phyloP scores from a whole-genome alignment of 2,888 invertebrate species.

The Leptinotarsa rubiginosa region DNA sequence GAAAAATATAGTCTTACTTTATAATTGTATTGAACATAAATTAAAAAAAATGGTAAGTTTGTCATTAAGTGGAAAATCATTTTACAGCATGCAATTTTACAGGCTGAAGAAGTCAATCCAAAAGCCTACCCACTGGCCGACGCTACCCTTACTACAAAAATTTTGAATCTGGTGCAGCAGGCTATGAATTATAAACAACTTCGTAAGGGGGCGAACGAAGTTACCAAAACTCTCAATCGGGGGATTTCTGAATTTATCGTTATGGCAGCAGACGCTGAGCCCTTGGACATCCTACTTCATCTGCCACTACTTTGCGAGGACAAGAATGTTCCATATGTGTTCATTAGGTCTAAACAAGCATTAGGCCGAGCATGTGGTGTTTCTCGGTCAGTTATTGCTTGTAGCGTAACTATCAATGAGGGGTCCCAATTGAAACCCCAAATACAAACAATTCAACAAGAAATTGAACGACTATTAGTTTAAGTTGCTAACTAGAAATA shows the following conservation, averaged over 20 bases:
- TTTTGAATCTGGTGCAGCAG: constrained; percentile 95
- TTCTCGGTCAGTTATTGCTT: constrained; percentile 95
- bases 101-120: constrained; percentile 88
- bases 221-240: constrained; percentile 95
- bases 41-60: no score
- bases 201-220: constrained; percentile 98
- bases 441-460: constrained; percentile 90
- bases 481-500: constrained; percentile 66
- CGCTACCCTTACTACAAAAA: constrained; percentile 90
- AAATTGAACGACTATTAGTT: constrained; percentile 97
- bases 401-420: constrained; percentile 94
- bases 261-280: constrained; percentile 98
- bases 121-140: constrained; percentile 99
- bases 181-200: constrained; percentile 97
- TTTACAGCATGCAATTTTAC: no score
- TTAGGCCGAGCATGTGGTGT: constrained; percentile 98
- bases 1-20: no score
- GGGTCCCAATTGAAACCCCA: constrained; percentile 97
- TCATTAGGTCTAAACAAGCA: constrained; percentile 95
- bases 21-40: no score
- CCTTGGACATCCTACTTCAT: constrained; percentile 96
- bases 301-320: constrained; percentile 98
- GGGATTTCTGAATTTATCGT: constrained; percentile 97
- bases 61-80: no score
- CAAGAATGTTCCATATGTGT: constrained; percentile 98